These are phyloP conservation scores for Cichlasoma orientale DNA, from an alignment of 2,797 vertebrate species.

Conservation along the genomic window DNA sequence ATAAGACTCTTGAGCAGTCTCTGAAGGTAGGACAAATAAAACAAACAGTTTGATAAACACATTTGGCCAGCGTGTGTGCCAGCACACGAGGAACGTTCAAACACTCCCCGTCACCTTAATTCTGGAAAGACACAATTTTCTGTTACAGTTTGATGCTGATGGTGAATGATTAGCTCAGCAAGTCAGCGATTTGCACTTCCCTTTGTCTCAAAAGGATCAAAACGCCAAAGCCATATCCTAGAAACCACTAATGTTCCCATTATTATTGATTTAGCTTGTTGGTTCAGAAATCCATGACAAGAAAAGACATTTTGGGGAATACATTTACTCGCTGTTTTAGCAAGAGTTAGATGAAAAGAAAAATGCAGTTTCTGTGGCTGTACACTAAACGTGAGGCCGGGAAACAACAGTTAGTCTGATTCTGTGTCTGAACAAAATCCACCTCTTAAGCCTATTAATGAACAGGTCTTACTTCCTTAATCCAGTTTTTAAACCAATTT, in stretches of 20 bases:
- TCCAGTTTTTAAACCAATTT: not conserved
- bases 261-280: not conserved
- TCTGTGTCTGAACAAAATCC: no score
- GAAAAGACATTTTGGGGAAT: not conserved
- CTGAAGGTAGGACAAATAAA: not conserved
- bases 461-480: not conserved
- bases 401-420: rapidly evolving
- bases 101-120: constrained; percentile 17
- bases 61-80: not conserved
- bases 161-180: constrained; percentile 67
- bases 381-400: not conserved
- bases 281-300: not conserved
- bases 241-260: not conserved
- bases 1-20: not conserved
- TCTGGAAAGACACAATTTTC: constrained; percentile 5
- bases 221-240: not conserved
- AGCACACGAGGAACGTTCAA: not conserved
- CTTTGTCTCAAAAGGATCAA: constrained; percentile 23
- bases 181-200: constrained; percentile 42
- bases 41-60: not conserved
- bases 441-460: no score
- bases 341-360: not conserved
- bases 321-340: not conserved
- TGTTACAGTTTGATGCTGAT: constrained; percentile 58
- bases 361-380: not conserved